Evolutionary conservation across 2,888 invertebrate genomes (phyloP).

Genomic region (Octodonta nipae): DNA sequence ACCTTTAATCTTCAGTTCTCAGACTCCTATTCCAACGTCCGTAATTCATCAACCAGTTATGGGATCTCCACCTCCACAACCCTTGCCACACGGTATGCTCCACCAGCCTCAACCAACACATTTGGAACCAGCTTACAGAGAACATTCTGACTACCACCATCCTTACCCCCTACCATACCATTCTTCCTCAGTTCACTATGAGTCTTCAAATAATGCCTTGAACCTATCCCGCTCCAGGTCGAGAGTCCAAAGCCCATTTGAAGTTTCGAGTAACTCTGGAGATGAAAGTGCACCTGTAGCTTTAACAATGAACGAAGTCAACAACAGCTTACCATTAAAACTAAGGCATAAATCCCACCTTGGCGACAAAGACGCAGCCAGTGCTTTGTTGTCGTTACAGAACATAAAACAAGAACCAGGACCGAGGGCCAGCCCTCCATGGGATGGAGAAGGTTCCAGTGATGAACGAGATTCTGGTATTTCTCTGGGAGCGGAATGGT

Average conservation of each 20-base stretch:
- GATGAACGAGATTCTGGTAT: constrained; percentile 85
- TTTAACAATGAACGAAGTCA: constrained; percentile 41
- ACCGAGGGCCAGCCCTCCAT: constrained; percentile 64
- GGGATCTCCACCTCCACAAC: constrained; percentile 41
- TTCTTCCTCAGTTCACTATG: constrained; percentile 41
- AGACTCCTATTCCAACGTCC: constrained; percentile 45
- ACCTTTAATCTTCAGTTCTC: constrained; percentile 41
- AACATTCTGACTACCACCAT: constrained; percentile 33
- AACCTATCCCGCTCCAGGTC: constrained; percentile 52
- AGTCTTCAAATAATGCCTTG: constrained; percentile 48
- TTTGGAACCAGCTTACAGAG: constrained; percentile 39
- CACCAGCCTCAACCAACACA: constrained; percentile 29
- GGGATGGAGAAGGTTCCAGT: constrained; percentile 81
- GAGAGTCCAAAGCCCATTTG: constrained; percentile 60
- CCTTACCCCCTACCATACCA: constrained; percentile 26
- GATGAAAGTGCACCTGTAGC: constrained; percentile 40
- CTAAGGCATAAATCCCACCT: constrained; percentile 82
- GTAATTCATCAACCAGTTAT: constrained; percentile 46
- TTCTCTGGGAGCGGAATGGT: constrained; percentile 62
- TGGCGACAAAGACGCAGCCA: constrained; percentile 78
- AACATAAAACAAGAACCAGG: constrained; percentile 78
- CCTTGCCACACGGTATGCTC: constrained; percentile 34
- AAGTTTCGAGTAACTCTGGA: constrained; percentile 61
- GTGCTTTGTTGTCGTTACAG: constrained; percentile 65
- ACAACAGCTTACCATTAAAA: constrained; percentile 77